phyloP scores from a whole-genome alignment of 1,140 invertebrate species.

The Drosophila nasuta region DNA sequence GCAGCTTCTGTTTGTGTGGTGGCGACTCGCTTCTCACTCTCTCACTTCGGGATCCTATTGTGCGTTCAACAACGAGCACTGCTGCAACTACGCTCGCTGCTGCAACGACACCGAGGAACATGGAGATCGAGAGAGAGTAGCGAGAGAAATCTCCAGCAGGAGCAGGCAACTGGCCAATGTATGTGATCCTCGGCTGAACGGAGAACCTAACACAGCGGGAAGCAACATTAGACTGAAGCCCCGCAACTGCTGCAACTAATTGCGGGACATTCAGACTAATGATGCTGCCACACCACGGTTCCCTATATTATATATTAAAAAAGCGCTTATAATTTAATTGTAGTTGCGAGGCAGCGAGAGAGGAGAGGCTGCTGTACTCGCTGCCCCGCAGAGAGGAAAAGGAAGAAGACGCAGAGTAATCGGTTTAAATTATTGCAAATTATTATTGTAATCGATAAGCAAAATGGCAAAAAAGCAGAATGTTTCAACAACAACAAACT shows the following conservation, averaged over 20 bases:
- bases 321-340: constrained; percentile 84
- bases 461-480: constrained; percentile 45
- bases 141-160: neutral
- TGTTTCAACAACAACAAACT: constrained; percentile 44
- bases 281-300: constrained; percentile 20
- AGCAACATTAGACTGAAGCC: neutral
- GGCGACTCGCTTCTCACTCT: neutral
- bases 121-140: too few species aligned
- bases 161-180: constrained; percentile 7
- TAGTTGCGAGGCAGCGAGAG: constrained; percentile 38
- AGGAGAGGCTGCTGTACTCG: constrained; percentile 30
- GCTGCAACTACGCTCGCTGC: constrained; percentile 18
- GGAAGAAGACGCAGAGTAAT: constrained; percentile 33
- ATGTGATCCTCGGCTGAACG: constrained; percentile 5
- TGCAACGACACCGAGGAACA: neutral
- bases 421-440: constrained; percentile 79
- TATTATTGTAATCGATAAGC: constrained; percentile 61
- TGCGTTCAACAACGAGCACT: constrained; percentile 1
- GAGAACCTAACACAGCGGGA: neutral
- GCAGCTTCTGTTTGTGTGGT: neutral
- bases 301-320: constrained; percentile 73
- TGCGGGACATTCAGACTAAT: neutral
- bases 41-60: neutral
- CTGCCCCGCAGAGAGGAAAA: constrained; percentile 25
- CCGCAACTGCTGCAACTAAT: constrained; percentile 33